These are phyloP conservation scores for Radopholus similis DNA, from an alignment of 1,140 invertebrate genomes.

Conservation along the genomic window DNA sequence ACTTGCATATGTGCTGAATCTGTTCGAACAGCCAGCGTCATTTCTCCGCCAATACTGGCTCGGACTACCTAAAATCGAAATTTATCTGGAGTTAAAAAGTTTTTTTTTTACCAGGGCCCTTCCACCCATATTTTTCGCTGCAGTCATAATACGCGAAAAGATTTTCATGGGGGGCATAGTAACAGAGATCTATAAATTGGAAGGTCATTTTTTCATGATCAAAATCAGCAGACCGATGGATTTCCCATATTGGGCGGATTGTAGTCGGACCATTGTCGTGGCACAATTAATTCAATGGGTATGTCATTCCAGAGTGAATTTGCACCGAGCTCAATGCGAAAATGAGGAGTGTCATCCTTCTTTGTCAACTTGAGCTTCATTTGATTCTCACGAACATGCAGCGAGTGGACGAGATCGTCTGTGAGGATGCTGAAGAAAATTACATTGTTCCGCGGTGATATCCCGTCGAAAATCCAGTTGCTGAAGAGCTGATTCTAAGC, in stretches of 20 bases:
- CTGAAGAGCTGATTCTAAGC: slow-evolving; percentile 13
- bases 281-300: slow-evolving; percentile 12
- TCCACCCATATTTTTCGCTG: slow-evolving; percentile 12
- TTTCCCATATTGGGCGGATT: slow-evolving; percentile 23
- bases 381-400: slow-evolving; percentile 9
- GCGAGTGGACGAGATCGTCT: slow-evolving; percentile 14
- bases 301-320: slow-evolving; percentile 22
- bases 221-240: background rate
- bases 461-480: slow-evolving; percentile 19
- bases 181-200: background rate
- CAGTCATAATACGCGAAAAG: slow-evolving; percentile 10
- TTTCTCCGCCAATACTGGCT: slow-evolving; percentile 3
- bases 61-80: slow-evolving; percentile 7
- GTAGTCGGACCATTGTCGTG: slow-evolving; percentile 21
- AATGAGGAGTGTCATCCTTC: slow-evolving; percentile 16
- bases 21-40: background rate
- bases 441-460: slow-evolving; percentile 20
- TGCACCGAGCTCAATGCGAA: slow-evolving; percentile 13
- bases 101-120: background rate
- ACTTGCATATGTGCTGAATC: slow-evolving; percentile 11
- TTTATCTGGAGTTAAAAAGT: background rate
- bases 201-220: background rate
- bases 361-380: slow-evolving; percentile 18
- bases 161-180: background rate
- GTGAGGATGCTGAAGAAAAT: slow-evolving; percentile 26